Percentiles rank a stretch among this genome's conserved stretches.
Evolutionary conservation across 1,140 invertebrate species (phyloP).

Genomic region (Hypsibius dujardini): DNA sequence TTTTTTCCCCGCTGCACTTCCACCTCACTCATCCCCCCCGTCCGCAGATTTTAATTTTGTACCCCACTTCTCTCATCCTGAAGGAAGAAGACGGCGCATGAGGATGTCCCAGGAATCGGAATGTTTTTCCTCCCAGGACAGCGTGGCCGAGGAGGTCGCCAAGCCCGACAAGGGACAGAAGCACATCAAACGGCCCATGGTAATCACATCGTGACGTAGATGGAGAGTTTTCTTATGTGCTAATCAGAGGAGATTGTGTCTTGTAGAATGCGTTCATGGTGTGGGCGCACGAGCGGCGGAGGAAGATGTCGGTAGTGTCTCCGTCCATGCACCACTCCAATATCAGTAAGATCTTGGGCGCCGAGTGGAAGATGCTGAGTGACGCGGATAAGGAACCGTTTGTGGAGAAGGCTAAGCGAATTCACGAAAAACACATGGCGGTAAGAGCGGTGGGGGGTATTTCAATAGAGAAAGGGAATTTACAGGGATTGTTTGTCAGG

Average conservation of each 20-base stretch:
- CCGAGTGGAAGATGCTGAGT: background rate
- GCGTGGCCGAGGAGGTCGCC: no score
- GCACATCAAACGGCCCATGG: constrained; percentile 1
- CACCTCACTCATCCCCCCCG: no score
- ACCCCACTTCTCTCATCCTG: no score
- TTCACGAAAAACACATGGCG: background rate
- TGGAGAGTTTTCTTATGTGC: background rate
- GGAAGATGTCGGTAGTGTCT: background rate
- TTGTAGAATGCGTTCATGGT: constrained; percentile 6
- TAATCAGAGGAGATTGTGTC: background rate
- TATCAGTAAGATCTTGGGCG: constrained; percentile 5
- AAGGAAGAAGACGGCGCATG: no score
- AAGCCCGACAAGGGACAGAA: background rate
- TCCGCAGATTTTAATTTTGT: no score
- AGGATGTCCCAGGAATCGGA: no score
- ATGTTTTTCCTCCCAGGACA: no score
- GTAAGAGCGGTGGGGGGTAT: background rate
- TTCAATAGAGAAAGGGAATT: no score
- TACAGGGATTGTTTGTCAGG: no score
- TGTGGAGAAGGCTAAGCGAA: background rate
- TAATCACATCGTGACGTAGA: background rate
- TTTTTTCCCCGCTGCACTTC: no score
- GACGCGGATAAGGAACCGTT: background rate
- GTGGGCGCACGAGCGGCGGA: constrained; percentile 7
- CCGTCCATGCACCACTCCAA: constrained; percentile 4